Evolutionary conservation across 2,113 vertebrate genomes (phyloP).

Genomic region (Cricetomys ansorgei): DNA sequence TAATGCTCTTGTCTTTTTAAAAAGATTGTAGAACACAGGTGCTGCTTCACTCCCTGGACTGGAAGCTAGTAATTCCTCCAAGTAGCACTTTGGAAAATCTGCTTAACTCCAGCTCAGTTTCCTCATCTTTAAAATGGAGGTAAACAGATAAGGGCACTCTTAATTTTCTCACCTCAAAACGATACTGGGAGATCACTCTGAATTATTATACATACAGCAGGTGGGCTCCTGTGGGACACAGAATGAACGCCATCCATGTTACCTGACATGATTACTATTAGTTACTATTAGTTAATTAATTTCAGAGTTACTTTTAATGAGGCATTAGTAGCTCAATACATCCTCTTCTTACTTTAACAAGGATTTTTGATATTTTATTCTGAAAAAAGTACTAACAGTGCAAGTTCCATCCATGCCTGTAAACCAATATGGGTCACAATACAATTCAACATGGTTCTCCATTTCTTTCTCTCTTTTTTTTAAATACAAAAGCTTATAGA

Average conservation of each 20-base stretch:
- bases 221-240: background rate
- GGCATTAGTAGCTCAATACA: background rate
- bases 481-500: background rate
- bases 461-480: background rate
- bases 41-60: background rate
- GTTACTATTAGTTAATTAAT: slow-evolving; percentile 18
- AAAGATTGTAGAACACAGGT: background rate
- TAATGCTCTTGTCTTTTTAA: background rate
- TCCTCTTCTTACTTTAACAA: background rate
- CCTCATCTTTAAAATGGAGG: background rate
- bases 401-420: background rate
- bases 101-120: background rate
- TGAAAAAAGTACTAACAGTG: background rate
- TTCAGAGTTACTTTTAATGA: slow-evolving; percentile 1
- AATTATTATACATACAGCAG: background rate
- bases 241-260: background rate
- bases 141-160: background rate
- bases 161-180: background rate
- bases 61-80: background rate
- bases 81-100: background rate
- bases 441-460: background rate
- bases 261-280: background rate
- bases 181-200: background rate
- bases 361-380: background rate
- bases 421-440: background rate